Base-by-base conservation (phyloP, 2,797 vertebrate species). In the Sebastes dallii region DNA sequence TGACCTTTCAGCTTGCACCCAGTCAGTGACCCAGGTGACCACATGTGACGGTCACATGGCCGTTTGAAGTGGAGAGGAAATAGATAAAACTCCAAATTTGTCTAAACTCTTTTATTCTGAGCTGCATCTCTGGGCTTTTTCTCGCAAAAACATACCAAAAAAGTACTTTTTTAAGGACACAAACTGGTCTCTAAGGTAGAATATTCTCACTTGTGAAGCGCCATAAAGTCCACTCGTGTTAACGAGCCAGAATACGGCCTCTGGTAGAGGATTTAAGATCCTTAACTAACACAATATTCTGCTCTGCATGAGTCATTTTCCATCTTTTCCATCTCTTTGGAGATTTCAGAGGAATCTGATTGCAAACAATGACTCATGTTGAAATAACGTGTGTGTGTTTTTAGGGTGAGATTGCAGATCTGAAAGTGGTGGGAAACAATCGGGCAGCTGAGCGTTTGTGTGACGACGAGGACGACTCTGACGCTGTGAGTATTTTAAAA, bases 401-500 rank as follows among this genome's bases (percentile, higher is more conserved):
- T 39, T 8, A 98, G 98, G 98, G 98, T 0, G 86, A 91, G n/a
- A 97, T 99, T 1, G 94, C 96, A 0, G 96, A 98, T 20, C 78
- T 99, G 86, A 96, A 71, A 73, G 67, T 99, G 18, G 91, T 91
- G 65, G 94, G 92, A 46, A 95, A 97, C 89, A 94, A 96, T 0
- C 93, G n/a, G 6, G 95, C 95, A 0, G 97, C 96, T 0, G 96
- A 97, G 59, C 85, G 22, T 13, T 90, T 96, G 64, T 99, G 98
- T 2, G 94, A 94, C 0, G 95, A 97, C 3, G 97, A 97, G 3
- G 97, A 97, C 1, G 97, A 97, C 3, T 25, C 58, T 0, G 96
- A 97, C 0, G 90, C 78, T 3, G 94, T 95, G 86, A 94, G 94
- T 88, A 13, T 67, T 34, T 2, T 14, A 2, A 7, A 2, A 9